Evolutionary conservation across 2,113 vertebrate genomes (phyloP).

Genomic region (Columba janthina): DNA sequence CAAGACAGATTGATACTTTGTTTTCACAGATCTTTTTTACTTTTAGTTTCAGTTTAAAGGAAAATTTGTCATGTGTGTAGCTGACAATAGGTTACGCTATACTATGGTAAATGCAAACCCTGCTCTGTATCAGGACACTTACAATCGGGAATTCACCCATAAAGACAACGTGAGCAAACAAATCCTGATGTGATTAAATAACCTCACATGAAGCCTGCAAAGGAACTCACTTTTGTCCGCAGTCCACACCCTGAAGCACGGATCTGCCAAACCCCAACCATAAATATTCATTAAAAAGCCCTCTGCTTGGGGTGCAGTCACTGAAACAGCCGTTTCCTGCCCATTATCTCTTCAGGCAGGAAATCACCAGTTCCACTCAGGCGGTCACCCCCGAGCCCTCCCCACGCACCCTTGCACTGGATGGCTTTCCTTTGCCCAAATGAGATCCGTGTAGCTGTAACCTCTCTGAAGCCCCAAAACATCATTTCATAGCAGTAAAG

Average conservation of each 20-base stretch:
- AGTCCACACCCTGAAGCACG: constrained; percentile 18
- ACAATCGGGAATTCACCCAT: background rate
- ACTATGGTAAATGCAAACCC: background rate
- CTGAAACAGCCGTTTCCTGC: constrained; percentile 62
- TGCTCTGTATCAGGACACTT: background rate
- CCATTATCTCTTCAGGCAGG: constrained; percentile 57
- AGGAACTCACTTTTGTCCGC: constrained; percentile 54
- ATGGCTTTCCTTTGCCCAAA: background rate
- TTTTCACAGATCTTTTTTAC: background rate
- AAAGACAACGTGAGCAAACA: constrained; percentile 18
- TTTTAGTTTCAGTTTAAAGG: constrained; percentile 7
- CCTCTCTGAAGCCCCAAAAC: background rate
- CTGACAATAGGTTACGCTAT: background rate
- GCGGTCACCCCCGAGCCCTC: constrained; percentile 1
- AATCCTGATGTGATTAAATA: constrained; percentile 19
- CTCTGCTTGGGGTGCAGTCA: constrained; percentile 53
- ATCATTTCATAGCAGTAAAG: background rate
- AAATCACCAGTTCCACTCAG: constrained; percentile 56
- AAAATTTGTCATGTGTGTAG: background rate
- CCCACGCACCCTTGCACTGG: background rate
- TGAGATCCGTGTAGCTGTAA: background rate
- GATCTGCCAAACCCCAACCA: constrained; percentile 57
- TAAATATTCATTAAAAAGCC: constrained; percentile 67
- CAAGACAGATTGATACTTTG: background rate
- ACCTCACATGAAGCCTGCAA: constrained; percentile 34